These are phyloP conservation scores for Scyliorhinus canicula DNA, from an alignment of 2,797 vertebrate species.

Conservation along the genomic window DNA sequence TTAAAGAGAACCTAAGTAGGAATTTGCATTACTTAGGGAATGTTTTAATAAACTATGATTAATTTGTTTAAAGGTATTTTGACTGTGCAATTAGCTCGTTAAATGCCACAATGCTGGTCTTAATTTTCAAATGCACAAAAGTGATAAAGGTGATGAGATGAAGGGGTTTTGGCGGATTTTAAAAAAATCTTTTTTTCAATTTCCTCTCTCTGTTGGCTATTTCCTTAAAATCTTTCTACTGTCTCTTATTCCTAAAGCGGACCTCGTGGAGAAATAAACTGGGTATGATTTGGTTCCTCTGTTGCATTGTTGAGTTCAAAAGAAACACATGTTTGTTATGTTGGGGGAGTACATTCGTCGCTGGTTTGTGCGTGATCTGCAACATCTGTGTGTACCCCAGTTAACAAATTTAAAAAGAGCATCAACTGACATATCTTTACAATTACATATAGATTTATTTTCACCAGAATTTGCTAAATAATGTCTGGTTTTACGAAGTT, in stretches of 20 bases:
- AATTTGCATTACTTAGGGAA: neutral
- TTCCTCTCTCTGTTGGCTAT: conserved; percentile 44
- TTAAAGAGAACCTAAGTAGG: neutral
- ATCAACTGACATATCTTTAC: neutral
- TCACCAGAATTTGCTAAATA: neutral
- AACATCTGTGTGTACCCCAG: neutral
- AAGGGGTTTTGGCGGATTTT: conserved; percentile 40
- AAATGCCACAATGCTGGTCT: neutral
- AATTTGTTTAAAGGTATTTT: neutral
- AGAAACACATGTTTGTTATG: conserved; percentile 1
- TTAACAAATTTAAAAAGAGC: conserved; percentile 11
- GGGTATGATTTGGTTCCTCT: conserved; percentile 63
- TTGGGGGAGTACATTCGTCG: neutral
- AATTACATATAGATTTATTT: neutral
- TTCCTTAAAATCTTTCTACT: conserved; percentile 34
- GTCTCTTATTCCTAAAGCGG: conserved; percentile 58
- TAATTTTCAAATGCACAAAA: neutral
- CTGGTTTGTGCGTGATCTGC: neutral
- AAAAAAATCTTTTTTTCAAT: conserved; percentile 48
- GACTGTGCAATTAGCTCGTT: neutral
- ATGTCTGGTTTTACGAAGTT: neutral
- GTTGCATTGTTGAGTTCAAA: conserved; percentile 50
- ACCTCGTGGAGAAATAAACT: conserved; percentile 69
- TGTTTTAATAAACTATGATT: neutral
- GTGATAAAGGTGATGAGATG: neutral